phyloP scores from a whole-genome alignment of 2,113 vertebrate species.

The Dendropsophus ebraccatus region DNA sequence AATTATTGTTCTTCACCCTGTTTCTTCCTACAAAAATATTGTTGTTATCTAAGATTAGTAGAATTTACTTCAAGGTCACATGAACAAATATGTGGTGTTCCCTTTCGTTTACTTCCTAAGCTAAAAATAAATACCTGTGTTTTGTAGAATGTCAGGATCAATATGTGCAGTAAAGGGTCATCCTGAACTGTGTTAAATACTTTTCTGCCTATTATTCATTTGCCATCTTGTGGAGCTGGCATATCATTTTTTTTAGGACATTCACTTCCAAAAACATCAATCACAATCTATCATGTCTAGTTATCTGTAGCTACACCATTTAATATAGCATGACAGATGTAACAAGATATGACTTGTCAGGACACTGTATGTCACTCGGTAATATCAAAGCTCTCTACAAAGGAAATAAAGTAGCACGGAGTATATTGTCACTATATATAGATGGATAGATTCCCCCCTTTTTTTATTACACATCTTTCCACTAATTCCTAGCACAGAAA shows the following conservation, averaged over 20 bases:
- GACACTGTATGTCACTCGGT: slow-evolving; percentile 49
- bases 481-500: background rate
- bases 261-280: slow-evolving; percentile 52
- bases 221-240: slow-evolving; percentile 23
- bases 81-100: background rate
- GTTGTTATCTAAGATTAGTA: background rate
- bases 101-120: background rate
- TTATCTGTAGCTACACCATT: slow-evolving; percentile 52
- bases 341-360: slow-evolving; percentile 59
- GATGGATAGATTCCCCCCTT: too few relatives aligned
- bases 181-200: background rate
- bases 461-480: too few relatives aligned
- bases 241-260: slow-evolving; percentile 53
- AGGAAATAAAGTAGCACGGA: slow-evolving; percentile 29
- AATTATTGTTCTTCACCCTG: background rate
- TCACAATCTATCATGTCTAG: slow-evolving; percentile 54
- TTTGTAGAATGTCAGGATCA: background rate
- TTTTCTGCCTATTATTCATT: slow-evolving; percentile 31
- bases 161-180: slow-evolving; percentile 1
- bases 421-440: background rate
- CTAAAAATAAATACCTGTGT: background rate
- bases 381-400: slow-evolving; percentile 44
- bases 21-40: background rate
- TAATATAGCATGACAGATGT: slow-evolving; percentile 57
- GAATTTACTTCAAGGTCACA: slow-evolving; percentile 7